A percentile compares a stretch with the other conserved stretches of the same genome.
These are phyloP conservation scores for Pica pica DNA, from an alignment of 2,113 vertebrate species.

Conservation along the genomic window DNA sequence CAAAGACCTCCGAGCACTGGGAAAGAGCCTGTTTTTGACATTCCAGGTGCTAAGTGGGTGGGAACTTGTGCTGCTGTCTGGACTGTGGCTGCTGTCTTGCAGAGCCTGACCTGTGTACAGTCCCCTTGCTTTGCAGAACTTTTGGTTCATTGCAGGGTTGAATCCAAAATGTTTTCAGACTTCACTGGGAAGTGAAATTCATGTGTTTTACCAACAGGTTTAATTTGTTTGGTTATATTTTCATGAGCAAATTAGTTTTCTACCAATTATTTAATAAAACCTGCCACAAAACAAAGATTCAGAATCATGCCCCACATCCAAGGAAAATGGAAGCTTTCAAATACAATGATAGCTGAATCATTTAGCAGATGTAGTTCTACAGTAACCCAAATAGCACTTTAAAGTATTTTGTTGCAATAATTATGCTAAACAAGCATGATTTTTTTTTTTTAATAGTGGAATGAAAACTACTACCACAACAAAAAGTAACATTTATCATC, in stretches of 20 bases:
- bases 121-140: background rate
- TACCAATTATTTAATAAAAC: background rate
- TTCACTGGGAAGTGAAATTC: background rate
- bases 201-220: background rate
- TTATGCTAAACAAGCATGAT: background rate
- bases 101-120: accelerated
- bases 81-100: background rate
- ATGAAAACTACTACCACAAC: background rate
- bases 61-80: background rate
- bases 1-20: background rate
- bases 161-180: background rate
- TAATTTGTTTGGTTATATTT: background rate
- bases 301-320: background rate
- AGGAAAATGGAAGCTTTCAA: background rate
- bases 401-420: background rate
- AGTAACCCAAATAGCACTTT: background rate
- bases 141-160: background rate
- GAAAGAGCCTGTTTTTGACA: background rate
- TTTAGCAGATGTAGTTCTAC: background rate
- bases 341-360: background rate
- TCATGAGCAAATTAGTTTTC: background rate
- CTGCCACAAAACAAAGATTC: background rate
- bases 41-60: background rate
- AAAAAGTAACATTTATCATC: background rate
- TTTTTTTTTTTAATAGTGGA: background rate